These are phyloP conservation scores for Glaucopsyche alexis DNA, from an alignment of 2,888 invertebrate species.

Conservation along the genomic window DNA sequence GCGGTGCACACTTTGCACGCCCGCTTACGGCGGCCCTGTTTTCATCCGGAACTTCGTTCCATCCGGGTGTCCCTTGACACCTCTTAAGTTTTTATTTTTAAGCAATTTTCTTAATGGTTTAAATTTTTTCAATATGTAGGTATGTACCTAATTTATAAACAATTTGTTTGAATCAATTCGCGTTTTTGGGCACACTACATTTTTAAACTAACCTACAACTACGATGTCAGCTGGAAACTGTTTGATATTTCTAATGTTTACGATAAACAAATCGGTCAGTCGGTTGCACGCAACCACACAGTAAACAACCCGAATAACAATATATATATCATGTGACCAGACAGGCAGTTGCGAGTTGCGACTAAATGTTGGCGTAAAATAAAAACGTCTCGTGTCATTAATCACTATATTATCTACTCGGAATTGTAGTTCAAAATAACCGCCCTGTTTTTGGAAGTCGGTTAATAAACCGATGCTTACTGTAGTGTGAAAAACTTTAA, in stretches of 20 bases:
- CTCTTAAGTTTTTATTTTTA: too few relatives aligned
- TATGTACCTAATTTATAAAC: too few relatives aligned
- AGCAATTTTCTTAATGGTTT: not conserved
- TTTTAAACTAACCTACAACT: not conserved
- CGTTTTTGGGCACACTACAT: too few relatives aligned
- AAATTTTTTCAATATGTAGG: not conserved
- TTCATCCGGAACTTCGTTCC: too few relatives aligned
- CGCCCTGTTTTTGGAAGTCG: too few relatives aligned
- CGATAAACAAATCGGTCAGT: constrained; percentile 46
- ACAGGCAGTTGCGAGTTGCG: constrained; percentile 49
- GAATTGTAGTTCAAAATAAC: not conserved
- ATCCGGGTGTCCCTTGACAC: too few relatives aligned
- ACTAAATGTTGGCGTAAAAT: constrained; percentile 1
- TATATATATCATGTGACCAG: constrained; percentile 51
- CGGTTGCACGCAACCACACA: constrained; percentile 44
- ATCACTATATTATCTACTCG: constrained; percentile 2
- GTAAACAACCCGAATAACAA: constrained; percentile 46
- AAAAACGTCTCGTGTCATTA: constrained; percentile 1
- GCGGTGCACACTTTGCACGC: too few relatives aligned
- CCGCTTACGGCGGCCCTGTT: too few relatives aligned
- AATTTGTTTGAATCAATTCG: too few relatives aligned
- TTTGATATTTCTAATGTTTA: constrained; percentile 23
- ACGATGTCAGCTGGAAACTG: not conserved
- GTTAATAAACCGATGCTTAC: not conserved
- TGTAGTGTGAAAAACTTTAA: not conserved